Evolutionary conservation across 2,113 vertebrate genomes (phyloP).

Genomic region (Taurulus bubalis): DNA sequence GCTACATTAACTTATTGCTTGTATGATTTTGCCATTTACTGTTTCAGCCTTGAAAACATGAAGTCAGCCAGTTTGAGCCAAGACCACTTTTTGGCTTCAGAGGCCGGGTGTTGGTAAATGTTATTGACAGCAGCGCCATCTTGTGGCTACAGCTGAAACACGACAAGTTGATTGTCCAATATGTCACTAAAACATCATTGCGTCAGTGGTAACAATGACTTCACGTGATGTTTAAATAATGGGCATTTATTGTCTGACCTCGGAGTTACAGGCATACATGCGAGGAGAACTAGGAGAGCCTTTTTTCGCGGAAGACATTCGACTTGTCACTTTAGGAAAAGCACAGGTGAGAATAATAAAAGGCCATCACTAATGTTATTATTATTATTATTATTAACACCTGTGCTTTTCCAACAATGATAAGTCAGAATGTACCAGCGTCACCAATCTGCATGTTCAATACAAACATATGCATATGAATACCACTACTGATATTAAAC

Average conservation of each 20-base stretch:
- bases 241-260: background rate
- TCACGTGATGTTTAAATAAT: background rate
- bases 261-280: background rate
- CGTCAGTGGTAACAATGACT: background rate
- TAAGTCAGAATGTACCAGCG: background rate
- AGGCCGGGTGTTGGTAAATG: background rate
- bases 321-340: background rate
- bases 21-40: background rate
- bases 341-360: background rate
- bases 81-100: background rate
- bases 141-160: conserved; percentile 15
- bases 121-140: conserved; percentile 32
- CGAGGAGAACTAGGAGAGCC: background rate
- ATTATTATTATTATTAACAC: too few species aligned
- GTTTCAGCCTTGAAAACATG: background rate
- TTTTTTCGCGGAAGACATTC: background rate
- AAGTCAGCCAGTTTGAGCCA: background rate
- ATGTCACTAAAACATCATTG: background rate
- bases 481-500: background rate
- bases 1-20: background rate
- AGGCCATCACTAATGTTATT: background rate
- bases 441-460: background rate
- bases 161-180: too few species aligned
- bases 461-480: background rate
- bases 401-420: too few species aligned